phyloP scores from a whole-genome alignment of 2,797 vertebrate species.

The Rhadinocentrus ornatus region DNA sequence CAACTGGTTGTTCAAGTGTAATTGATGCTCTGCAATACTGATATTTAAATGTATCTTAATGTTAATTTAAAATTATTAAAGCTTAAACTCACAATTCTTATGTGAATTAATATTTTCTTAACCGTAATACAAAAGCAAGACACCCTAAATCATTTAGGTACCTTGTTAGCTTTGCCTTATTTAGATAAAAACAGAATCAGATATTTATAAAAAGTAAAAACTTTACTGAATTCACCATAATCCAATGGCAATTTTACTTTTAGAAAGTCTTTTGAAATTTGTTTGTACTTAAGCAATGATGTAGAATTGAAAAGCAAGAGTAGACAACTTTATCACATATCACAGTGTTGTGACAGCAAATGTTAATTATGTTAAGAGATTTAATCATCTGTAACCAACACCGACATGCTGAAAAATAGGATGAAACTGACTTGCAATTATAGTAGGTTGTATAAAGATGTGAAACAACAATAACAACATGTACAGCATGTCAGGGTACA shows the following conservation, averaged over 20 bases:
- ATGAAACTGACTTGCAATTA: background rate
- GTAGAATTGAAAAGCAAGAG: background rate
- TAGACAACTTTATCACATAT: background rate
- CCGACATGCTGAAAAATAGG: background rate
- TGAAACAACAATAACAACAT: background rate
- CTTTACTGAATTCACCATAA: background rate
- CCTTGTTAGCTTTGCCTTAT: too few species aligned
- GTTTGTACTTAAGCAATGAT: background rate
- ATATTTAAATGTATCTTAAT: background rate
- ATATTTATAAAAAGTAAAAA: background rate
- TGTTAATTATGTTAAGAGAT: background rate
- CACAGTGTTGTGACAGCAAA: background rate
- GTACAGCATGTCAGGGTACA: background rate
- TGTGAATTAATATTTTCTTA: too few species aligned
- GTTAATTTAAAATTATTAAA: too few species aligned
- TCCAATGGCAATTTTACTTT: background rate
- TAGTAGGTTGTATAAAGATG: background rate
- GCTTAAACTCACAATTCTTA: too few species aligned
- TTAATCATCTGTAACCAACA: slow-evolving; percentile 6
- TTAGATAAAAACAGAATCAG: too few species aligned
- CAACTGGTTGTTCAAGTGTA: background rate
- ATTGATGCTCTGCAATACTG: background rate
- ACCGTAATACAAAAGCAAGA: too few species aligned
- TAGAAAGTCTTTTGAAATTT: background rate
- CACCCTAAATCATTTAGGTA: too few species aligned